Evolutionary conservation across 2,888 invertebrate species (phyloP).

Genomic region (Nomada ruficornis): DNA sequence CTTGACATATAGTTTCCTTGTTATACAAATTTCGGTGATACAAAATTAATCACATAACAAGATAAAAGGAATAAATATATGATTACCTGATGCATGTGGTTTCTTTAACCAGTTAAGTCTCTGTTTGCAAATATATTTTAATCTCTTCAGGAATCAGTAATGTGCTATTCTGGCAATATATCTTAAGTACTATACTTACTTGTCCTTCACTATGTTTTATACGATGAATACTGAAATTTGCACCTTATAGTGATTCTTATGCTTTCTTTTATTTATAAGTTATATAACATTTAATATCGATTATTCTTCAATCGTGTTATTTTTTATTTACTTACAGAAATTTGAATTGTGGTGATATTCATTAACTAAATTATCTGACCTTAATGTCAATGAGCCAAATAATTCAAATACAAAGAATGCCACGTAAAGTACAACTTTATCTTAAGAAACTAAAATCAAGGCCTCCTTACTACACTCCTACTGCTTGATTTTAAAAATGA

Average conservation of each 20-base stretch:
- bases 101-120: conserved; percentile 56
- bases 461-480: conserved; percentile 69
- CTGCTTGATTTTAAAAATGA: conserved; percentile 67
- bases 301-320: conserved; percentile 3
- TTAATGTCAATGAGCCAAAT: not conserved
- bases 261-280: conserved; percentile 22
- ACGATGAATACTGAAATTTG: conserved; percentile 33
- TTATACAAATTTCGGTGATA: conserved; percentile 41
- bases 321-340: conserved; percentile 32
- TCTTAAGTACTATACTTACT: conserved; percentile 54
- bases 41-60: conserved; percentile 50
- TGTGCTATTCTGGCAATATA: conserved; percentile 23
- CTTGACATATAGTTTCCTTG: conserved; percentile 70
- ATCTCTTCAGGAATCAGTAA: conserved; percentile 38
- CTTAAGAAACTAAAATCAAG: conserved; percentile 74
- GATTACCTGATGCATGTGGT: conserved; percentile 62
- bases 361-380: conserved; percentile 34
- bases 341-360: conserved; percentile 32
- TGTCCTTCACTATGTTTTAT: conserved; percentile 38
- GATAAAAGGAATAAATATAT: conserved; percentile 43
- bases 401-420: conserved; percentile 39
- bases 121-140: conserved; percentile 23
- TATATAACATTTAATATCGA: conserved; percentile 13
- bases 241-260: conserved; percentile 14
- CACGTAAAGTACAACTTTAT: conserved; percentile 45